Evolutionary conservation across 64 coral and sea anemone species (phyloP), one percentile per base, ranked within the genome.

Genomic region (Platygyra sinensis): DNA sequence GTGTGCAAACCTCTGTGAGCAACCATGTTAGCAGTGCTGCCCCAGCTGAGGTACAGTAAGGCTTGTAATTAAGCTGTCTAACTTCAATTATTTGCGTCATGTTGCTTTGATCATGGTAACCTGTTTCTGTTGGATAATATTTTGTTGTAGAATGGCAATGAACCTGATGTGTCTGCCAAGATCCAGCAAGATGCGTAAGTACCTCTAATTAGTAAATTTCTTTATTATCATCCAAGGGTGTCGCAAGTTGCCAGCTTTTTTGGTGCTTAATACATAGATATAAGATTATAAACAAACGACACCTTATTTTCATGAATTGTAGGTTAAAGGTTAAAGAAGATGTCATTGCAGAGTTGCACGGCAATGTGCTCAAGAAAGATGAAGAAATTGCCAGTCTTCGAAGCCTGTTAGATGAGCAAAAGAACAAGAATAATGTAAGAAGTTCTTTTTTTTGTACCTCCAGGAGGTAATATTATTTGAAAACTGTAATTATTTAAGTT

Each of bases 361-460:
- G 93, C 62, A 92, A 97, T 78, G 46, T 97, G 55, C 29, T 36
- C 73, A 88, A 90, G 29, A 93, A 81, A 85, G 81, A 90, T 88
- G 83, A 94, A 71, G 95, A 97, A 84, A 91, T 97, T 88, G 59
- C 83, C 67, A 84, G 90, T 79, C 79, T 97, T 4, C 94, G 91
- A 60, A 93, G 90, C 63, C 67, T 86, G 10, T 73, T 86, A 27
- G 92, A 97, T 29, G 87, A 94, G 59, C 71, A 94, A 57, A 97
- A 91, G 77, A 83, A 76, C 39, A 97, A 94, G 31, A 97, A 97
- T 84, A 94, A 97, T 94, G 95, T 97, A 86, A 93, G 95, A 63
- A 0, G 50, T 27, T 11, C 10, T 69, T 1, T 24, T 25, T 5
- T 27, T 0, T 46, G n/a, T 46, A 46, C 42, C 42, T 46, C 42